phyloP scores from a whole-genome alignment of 2,888 invertebrate species.

The Leptinotarsa haldemani region DNA sequence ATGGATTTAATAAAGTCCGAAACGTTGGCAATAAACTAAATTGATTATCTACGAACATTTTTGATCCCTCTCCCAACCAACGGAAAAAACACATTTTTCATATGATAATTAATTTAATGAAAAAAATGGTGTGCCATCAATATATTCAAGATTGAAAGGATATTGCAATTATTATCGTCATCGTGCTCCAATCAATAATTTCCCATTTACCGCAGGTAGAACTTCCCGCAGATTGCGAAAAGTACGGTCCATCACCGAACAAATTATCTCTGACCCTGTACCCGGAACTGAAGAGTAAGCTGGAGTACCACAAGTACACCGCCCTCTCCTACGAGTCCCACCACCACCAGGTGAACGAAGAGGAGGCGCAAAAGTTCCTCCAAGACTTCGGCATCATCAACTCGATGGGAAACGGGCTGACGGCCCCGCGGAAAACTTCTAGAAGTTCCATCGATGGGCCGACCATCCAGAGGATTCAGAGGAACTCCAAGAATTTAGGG shows the following conservation, averaged over 20 bases:
- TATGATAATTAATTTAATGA: too few species aligned
- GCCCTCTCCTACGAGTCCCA: constrained; percentile 57
- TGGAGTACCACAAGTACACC: constrained; percentile 59
- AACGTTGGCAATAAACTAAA: too few species aligned
- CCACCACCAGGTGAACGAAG: constrained; percentile 46
- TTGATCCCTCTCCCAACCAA: too few species aligned
- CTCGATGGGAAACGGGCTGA: constrained; percentile 63
- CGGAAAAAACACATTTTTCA: too few species aligned
- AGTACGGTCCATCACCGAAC: constrained; percentile 46
- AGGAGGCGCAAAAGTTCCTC: constrained; percentile 62
- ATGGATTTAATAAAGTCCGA: too few species aligned
- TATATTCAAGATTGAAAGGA: too few species aligned
- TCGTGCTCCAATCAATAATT: too few species aligned
- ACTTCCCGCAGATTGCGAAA: constrained; percentile 50
- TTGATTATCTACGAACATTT: too few species aligned
- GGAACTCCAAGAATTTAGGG: constrained; percentile 56
- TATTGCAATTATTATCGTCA: too few species aligned
- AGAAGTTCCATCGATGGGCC: constrained; percentile 56
- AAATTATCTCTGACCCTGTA: constrained; percentile 48
- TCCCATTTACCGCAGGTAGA: constrained; percentile 45
- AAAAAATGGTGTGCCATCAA: too few species aligned
- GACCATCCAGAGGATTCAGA: constrained; percentile 54
- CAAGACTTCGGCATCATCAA: constrained; percentile 62
- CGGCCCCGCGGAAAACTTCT: constrained; percentile 53
- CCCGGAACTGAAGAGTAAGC: constrained; percentile 54